Percentiles rank a stretch among this genome's conserved stretches.
phyloP scores from a whole-genome alignment of 2,888 invertebrate genomes.

The Escarpia spicata region DNA sequence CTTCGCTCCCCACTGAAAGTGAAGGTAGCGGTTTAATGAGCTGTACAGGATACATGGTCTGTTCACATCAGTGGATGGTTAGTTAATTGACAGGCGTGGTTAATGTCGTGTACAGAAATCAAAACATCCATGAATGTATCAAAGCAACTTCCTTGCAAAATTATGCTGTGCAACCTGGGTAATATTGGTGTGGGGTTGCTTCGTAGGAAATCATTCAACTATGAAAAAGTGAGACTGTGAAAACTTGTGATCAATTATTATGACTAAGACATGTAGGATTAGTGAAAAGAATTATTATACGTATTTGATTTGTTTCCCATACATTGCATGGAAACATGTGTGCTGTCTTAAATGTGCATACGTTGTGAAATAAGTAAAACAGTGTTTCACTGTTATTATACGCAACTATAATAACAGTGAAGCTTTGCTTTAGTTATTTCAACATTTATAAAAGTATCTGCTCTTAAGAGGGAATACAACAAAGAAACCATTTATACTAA shows the following conservation, averaged over 20 bases:
- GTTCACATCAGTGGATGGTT: background rate
- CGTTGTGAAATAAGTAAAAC: slow-evolving; percentile 7
- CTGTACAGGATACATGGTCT: background rate
- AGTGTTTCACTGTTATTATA: no score
- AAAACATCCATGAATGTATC: background rate
- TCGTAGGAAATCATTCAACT: background rate
- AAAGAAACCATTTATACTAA: no score
- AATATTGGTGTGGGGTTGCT: background rate
- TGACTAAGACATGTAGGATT: no score
- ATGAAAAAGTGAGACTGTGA: no score
- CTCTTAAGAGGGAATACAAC: no score
- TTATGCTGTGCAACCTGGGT: background rate
- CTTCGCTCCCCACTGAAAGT: slow-evolving; percentile 89
- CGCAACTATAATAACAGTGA: no score
- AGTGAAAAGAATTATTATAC: no score
- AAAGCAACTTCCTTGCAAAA: background rate
- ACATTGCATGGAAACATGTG: no score
- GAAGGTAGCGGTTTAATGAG: background rate
- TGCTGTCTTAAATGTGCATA: background rate
- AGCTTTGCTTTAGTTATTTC: no score
- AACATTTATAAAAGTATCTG: no score
- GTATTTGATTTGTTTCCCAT: no score
- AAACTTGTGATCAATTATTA: no score
- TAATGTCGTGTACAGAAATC: background rate
- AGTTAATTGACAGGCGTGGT: background rate